Evolutionary conservation across 2,113 vertebrate genomes (phyloP).

Genomic region (Podarcis cretensis): DNA sequence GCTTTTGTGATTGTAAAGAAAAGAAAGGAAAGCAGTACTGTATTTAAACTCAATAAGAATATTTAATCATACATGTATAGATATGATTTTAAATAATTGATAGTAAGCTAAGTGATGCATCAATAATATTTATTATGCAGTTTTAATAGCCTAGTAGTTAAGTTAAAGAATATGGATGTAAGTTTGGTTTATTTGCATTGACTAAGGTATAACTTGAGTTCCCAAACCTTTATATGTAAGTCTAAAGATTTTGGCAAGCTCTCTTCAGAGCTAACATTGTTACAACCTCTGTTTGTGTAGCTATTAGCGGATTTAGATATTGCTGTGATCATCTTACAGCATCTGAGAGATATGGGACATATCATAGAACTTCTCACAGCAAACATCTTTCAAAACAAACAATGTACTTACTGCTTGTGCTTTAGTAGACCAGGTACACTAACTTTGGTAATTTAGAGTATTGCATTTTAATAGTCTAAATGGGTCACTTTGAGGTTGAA

Average conservation of each 20-base stretch:
- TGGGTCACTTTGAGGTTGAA: not conserved
- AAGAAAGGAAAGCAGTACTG: not conserved
- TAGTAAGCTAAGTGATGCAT: not conserved
- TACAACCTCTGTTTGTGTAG: not conserved
- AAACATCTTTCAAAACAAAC: not conserved
- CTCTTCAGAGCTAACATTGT: not conserved
- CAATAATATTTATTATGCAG: not conserved
- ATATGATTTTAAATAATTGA: not conserved
- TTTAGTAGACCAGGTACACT: not conserved
- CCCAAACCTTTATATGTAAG: not conserved
- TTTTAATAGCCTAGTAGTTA: not conserved
- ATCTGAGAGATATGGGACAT: not conserved
- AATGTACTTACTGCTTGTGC: not conserved
- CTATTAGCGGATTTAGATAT: not conserved
- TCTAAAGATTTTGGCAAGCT: not conserved
- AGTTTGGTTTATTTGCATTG: not conserved
- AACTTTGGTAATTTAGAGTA: not conserved
- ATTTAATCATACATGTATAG: not conserved
- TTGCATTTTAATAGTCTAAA: slow-evolving; percentile 20
- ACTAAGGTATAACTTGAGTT: not conserved
- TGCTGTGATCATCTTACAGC: not conserved
- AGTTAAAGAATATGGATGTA: not conserved
- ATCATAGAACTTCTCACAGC: not conserved
- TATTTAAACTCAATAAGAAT: not conserved
- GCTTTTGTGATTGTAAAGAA: not conserved